These are phyloP conservation scores for Heliconius ethilla DNA, from an alignment of 2,888 invertebrate species.

Conservation along the genomic window DNA sequence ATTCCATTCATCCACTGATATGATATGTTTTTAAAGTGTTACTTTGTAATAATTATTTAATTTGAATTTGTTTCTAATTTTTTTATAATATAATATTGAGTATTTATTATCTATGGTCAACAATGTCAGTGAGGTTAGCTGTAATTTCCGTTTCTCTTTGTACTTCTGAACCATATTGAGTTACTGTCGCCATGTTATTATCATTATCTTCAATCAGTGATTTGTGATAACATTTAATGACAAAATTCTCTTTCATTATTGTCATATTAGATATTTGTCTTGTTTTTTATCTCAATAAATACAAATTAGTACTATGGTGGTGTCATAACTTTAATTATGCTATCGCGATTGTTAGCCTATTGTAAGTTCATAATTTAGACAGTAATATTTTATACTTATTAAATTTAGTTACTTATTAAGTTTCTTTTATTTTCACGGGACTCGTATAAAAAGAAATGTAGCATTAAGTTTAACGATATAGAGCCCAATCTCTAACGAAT, in stretches of 20 bases:
- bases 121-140: background rate
- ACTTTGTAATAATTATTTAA: constrained; percentile 38
- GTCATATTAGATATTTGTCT: background rate
- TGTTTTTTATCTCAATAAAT: background rate
- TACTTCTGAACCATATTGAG: background rate
- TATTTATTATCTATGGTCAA: background rate
- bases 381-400: no score
- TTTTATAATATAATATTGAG: background rate
- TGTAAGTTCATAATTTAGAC: no score
- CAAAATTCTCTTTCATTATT: background rate
- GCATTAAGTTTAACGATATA: background rate
- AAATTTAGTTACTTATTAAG: no score
- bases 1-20: constrained; percentile 50
- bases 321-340: background rate
- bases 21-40: constrained; percentile 51
- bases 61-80: background rate
- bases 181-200: no score
- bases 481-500: background rate
- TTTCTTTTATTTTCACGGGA: no score
- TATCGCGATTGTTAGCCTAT: no score
- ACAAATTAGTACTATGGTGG: background rate
- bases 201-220: background rate
- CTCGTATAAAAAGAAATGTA: no score
- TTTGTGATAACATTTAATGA: background rate
- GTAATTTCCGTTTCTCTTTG: background rate